Conservation (phyloP, 2,113 vertebrate genomes). For the Trematomus loennbergii region DNA sequence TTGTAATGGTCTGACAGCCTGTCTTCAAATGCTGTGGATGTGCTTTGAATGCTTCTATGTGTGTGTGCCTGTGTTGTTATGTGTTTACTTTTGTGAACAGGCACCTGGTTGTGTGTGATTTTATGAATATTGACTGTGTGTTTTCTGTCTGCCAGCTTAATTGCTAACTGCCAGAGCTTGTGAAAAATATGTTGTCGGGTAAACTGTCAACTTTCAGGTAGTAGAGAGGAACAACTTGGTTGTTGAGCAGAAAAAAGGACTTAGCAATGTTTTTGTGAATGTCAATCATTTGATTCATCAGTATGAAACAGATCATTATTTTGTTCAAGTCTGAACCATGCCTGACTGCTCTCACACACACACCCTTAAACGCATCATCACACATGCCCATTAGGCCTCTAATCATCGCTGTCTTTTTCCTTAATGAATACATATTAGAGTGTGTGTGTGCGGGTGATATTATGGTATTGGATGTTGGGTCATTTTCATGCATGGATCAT, state of each 20-base stretch:
- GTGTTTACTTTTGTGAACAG: conserved; percentile 10
- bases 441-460: conserved; percentile 12
- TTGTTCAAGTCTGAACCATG: conserved; percentile 65
- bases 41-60: conserved; percentile 18
- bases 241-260: conserved; percentile 4
- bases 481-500: conserved; percentile 55
- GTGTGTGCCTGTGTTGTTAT: conserved; percentile 44
- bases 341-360: conserved; percentile 67
- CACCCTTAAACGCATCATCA: conserved; percentile 62
- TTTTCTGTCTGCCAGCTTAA: conserved; percentile 67
- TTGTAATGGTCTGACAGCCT: conserved; percentile 56
- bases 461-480: conserved; percentile 36
- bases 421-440: conserved; percentile 69
- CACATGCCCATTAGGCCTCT: conserved; percentile 69
- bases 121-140: conserved; percentile 56
- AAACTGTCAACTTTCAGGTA: conserved; percentile 55
- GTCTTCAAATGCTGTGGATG: conserved; percentile 21
- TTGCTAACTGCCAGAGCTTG: conserved; percentile 64
- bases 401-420: conserved; percentile 73
- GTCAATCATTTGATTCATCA: conserved; percentile 61
- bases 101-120: conserved; percentile 42
- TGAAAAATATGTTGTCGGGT: conserved; percentile 47
- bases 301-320: conserved; percentile 72
- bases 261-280: conserved; percentile 13
- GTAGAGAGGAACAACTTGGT: conserved; percentile 27